These are phyloP conservation scores for Peromyscus maniculatus DNA, from an alignment of 2,113 vertebrate genomes.

Conservation along the genomic window DNA sequence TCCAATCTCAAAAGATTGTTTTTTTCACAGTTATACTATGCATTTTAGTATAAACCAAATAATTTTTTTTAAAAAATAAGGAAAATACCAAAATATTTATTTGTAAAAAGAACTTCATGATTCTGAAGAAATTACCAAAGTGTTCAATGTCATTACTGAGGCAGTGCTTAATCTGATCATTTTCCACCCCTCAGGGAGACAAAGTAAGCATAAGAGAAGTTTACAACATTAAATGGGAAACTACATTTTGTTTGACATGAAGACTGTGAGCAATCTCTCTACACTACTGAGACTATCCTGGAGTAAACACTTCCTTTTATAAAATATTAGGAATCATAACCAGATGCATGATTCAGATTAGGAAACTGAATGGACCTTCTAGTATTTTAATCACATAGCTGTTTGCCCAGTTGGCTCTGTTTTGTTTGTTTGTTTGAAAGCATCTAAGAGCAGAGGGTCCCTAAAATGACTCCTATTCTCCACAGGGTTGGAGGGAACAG, in stretches of 20 bases:
- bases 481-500: slow-evolving; percentile 47
- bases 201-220: not conserved
- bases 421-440: not conserved
- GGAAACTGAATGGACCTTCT: slow-evolving; percentile 59
- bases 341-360: slow-evolving; percentile 66
- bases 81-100: slow-evolving; percentile 72
- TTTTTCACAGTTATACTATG: slow-evolving; percentile 68
- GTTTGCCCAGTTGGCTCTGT: slow-evolving; percentile 41
- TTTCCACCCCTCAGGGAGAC: not conserved
- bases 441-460: not conserved
- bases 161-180: slow-evolving; percentile 27
- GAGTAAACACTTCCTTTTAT: slow-evolving; percentile 63
- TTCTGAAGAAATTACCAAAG: slow-evolving; percentile 63
- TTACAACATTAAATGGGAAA: slow-evolving; percentile 47
- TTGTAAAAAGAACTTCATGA: slow-evolving; percentile 77
- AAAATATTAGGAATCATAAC: slow-evolving; percentile 65
- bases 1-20: slow-evolving; percentile 30
- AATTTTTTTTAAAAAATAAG: slow-evolving; percentile 78
- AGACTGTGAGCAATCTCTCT: not conserved
- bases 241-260: not conserved
- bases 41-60: slow-evolving; percentile 71
- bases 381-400: slow-evolving; percentile 62
- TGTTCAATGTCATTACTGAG: slow-evolving; percentile 34
- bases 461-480: slow-evolving; percentile 34
- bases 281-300: slow-evolving; percentile 31